Evolutionary conservation across 1,140 invertebrate genomes (phyloP), one percentile per base, ranked within the genome.

Genomic region (Pseudomyrmex sp.): DNA sequence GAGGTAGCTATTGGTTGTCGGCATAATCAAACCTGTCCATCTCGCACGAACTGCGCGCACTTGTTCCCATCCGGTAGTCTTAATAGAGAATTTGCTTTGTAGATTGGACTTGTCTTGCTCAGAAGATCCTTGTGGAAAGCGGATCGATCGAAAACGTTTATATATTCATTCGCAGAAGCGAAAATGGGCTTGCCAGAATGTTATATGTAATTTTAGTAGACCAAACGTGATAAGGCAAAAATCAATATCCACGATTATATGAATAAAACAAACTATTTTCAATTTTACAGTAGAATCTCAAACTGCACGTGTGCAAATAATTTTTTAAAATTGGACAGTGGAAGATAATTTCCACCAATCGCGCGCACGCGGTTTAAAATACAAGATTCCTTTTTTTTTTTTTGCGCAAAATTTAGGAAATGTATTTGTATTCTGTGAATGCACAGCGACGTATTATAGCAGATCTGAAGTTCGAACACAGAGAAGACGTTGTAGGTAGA

Each of bases 1-100:
- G 52, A 48, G 52, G 50, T 58, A 35, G 65, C 46, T 69, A 69
- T 68, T 61, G 63, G 75, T 80, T 62, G 75, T 12, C 50, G 50
- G 15, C n/a, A 84, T 84, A 84, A 84, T 84, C 75, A 79, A 59
- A 82, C 82, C 46, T 68, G 62, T 84, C 75, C 20, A 84, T 84
- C 82, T 84, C 54, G 74, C 63, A 69, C 54, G 74, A 79, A 74
- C 35, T 26, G 44, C 74, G 10, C 65, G 15, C 65, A 69, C 65
- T 61, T 80, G 63, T 84, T 83, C 63, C 75, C 52, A 15, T 46
- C 46, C 44, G 23, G 46, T 23, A 18, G 15, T 77, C 75, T 52
- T 84, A 70, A 84, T 70, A 46, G 48, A 84, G 65, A 84, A 84
- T 62, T 84, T 62, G 75, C 58, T 63, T 70, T 79, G 35, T 62